Evolutionary conservation across 1,140 invertebrate genomes (phyloP).

Genomic region (Microplitis mediator): DNA sequence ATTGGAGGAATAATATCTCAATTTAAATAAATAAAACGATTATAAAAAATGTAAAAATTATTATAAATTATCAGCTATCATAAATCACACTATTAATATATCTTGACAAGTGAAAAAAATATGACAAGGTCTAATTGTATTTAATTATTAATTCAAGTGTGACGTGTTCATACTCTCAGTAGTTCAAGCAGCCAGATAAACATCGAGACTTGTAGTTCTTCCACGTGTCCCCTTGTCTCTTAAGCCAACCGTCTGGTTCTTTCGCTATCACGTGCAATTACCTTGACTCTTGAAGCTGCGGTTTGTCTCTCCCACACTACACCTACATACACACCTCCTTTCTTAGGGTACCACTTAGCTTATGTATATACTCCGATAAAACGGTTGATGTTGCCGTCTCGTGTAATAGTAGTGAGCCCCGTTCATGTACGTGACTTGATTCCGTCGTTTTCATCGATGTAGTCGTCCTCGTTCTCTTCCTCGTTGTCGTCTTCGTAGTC

Average conservation of each 20-base stretch:
- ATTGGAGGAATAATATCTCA: too few species aligned
- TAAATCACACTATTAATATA: too few species aligned
- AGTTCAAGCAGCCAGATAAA: conserved; percentile 23
- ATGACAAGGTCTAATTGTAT: conserved; percentile 18
- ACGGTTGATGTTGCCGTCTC: neutral
- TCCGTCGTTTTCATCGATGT: neutral
- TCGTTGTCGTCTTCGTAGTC: neutral
- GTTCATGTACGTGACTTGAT: conserved; percentile 17
- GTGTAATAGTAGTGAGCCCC: neutral
- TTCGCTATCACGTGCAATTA: conserved; percentile 7
- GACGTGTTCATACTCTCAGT: conserved; percentile 17
- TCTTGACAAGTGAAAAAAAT: neutral
- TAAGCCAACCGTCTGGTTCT: neutral
- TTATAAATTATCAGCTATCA: too few species aligned
- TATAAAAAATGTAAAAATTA: too few species aligned
- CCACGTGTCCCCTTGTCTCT: neutral
- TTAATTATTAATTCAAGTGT: conserved; percentile 19
- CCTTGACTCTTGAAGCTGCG: neutral
- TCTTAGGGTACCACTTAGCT: neutral
- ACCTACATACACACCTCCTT: neutral
- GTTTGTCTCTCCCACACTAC: neutral
- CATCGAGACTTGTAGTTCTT: conserved; percentile 14
- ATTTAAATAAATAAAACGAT: too few species aligned
- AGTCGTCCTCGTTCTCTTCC: neutral
- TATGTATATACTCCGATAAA: neutral